Percentiles rank a stretch among this genome's conserved stretches.
Conservation (phyloP, 1,140 invertebrate genomes). For the Diorhabda sublineata region DNA sequence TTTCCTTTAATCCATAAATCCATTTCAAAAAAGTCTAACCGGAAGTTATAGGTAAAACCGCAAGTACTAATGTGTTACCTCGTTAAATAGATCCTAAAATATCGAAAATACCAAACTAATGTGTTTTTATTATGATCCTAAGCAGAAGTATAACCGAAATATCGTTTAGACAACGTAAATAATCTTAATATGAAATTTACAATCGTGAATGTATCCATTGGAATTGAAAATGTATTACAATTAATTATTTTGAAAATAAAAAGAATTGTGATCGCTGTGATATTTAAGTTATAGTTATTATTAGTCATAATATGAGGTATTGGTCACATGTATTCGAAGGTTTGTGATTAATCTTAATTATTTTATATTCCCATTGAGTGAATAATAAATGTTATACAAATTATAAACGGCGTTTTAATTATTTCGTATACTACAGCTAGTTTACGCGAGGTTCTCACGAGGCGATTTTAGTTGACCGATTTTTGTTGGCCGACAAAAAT, state of each 20-base stretch:
- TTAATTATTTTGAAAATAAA: background rate
- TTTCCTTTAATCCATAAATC: too few species aligned
- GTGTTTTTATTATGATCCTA: background rate
- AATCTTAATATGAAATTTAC: background rate
- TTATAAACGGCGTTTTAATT: background rate
- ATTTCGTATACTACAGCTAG: too few species aligned
- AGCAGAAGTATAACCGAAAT: background rate
- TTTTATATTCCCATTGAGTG: slow-evolving; percentile 3
- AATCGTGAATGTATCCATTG: background rate
- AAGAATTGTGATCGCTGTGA: background rate
- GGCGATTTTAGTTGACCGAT: too few species aligned
- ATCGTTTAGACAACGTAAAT: background rate
- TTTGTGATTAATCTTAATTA: background rate
- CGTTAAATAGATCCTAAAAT: background rate
- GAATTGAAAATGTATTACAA: background rate
- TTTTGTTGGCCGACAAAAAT: too few species aligned
- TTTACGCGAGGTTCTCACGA: too few species aligned
- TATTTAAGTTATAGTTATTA: background rate
- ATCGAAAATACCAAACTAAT: background rate
- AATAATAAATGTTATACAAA: slow-evolving; percentile 3
- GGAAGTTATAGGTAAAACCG: too few species aligned
- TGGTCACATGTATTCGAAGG: background rate
- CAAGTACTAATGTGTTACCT: background rate
- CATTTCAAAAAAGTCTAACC: too few species aligned
- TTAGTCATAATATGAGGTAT: background rate